Evolutionary conservation across 2,888 invertebrate species (phyloP).

Genomic region (Pyrrhia umbra): DNA sequence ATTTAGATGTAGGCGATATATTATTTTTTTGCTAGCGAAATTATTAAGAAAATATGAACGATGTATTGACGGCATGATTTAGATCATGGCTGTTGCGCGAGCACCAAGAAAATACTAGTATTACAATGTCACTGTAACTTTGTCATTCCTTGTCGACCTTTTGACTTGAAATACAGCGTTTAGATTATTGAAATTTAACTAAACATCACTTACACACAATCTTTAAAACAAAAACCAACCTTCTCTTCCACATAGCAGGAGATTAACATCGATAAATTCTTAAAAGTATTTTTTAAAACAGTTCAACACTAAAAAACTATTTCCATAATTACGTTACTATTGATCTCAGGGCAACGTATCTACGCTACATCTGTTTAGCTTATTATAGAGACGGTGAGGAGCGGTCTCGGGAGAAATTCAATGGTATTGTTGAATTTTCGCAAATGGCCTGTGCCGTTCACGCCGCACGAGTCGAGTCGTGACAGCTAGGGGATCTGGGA

Average conservation of each 20-base stretch:
- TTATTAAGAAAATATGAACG: neutral
- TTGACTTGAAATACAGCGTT: no score
- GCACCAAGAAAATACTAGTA: no score
- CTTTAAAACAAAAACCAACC: no score
- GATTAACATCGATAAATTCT: no score
- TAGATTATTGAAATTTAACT: no score
- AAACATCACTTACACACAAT: no score
- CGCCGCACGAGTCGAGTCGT: constrained; percentile 48
- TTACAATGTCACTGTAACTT: no score
- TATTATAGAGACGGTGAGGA: constrained; percentile 63
- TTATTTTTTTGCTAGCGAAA: neutral
- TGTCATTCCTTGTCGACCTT: no score
- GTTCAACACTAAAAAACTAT: constrained; percentile 12
- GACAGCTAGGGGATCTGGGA: constrained; percentile 68
- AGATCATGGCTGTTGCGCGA: no score
- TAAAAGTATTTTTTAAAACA: no score
- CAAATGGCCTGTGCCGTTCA: constrained; percentile 68
- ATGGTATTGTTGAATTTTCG: constrained; percentile 74
- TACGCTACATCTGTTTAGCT: constrained; percentile 57
- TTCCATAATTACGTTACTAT: constrained; percentile 8
- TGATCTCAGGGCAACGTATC: constrained; percentile 54
- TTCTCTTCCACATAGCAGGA: no score
- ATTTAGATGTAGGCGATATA: neutral
- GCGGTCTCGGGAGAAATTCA: constrained; percentile 69
- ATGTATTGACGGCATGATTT: no score